Conservation (phyloP, 2,888 invertebrate species). For the Drosophila longiperda region DNA sequence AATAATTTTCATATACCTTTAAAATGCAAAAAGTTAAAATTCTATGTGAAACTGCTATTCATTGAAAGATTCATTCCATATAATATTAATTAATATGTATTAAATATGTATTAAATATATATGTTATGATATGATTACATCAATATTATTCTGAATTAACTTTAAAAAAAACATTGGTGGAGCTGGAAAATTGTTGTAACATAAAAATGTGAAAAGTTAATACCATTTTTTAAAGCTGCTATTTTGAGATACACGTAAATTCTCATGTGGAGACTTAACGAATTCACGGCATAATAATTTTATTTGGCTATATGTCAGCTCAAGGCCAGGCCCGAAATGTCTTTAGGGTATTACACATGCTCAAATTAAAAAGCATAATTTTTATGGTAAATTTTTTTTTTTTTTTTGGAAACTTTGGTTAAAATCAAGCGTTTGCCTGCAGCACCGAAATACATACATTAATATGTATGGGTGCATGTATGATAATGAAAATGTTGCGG, state of each 20-base stretch:
- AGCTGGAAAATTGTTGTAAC: not conserved
- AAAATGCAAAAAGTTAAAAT: not conserved
- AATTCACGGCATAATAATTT: constrained; percentile 7
- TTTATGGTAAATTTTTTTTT: constrained; percentile 6
- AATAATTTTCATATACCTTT: not conserved
- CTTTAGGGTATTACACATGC: constrained; percentile 32
- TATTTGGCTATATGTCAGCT: constrained; percentile 1
- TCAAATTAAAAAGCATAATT: constrained; percentile 55
- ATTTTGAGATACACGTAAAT: constrained; percentile 1
- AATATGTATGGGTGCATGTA: constrained; percentile 21
- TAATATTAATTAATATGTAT: not conserved
- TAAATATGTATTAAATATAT: no score
- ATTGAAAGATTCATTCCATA: not conserved
- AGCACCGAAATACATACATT: constrained; percentile 15
- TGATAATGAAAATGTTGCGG: constrained; percentile 39
- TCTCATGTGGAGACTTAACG: constrained; percentile 5
- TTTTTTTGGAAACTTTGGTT: constrained; percentile 15
- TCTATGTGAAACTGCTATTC: not conserved
- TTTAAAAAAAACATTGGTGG: not conserved
- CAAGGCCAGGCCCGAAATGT: constrained; percentile 1
- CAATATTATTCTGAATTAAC: not conserved
- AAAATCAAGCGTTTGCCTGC: constrained; percentile 39
- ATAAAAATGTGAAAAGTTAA: not conserved
- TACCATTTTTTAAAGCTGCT: not conserved
- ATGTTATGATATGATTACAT: not conserved